phyloP scores from a whole-genome alignment of 1,140 invertebrate genomes.

The Macrocentrus cingulum region DNA sequence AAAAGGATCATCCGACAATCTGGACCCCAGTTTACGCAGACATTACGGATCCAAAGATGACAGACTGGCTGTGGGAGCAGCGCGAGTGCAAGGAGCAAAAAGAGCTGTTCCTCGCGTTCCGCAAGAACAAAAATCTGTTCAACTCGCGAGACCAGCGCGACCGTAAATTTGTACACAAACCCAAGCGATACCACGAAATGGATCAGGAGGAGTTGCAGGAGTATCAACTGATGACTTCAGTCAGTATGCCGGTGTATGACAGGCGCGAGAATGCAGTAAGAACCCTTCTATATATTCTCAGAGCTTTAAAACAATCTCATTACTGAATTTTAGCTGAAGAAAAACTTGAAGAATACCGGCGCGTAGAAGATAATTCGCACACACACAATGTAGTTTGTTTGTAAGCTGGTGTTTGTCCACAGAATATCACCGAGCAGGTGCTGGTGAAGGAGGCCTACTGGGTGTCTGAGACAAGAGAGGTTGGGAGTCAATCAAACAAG shows the following conservation, averaged over 20 bases:
- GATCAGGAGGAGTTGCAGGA: conserved; percentile 32
- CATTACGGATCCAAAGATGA: conserved; percentile 83
- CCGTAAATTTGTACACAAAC: conserved; percentile 57
- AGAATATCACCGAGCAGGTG: conserved; percentile 92
- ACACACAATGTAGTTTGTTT: conserved; percentile 36
- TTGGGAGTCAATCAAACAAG: conserved; percentile 59
- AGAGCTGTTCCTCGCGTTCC: conserved; percentile 67
- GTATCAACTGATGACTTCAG: conserved; percentile 77
- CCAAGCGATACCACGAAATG: conserved; percentile 38
- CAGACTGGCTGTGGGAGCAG: conserved; percentile 85
- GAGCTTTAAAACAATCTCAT: too few relatives aligned
- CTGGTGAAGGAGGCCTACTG: conserved; percentile 91
- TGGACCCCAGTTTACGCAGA: conserved; percentile 95
- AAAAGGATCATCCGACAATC: conserved; percentile 75
- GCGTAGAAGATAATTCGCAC: background rate
- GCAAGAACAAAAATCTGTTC: conserved; percentile 61
- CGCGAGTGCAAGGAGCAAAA: conserved; percentile 77
- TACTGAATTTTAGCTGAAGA: too few relatives aligned
- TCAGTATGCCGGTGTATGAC: conserved; percentile 90
- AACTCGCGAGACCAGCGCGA: conserved; percentile 61
- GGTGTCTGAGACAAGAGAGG: conserved; percentile 88
- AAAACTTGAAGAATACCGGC: too few relatives aligned
- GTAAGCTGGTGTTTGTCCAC: conserved; percentile 62
- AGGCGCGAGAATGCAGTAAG: conserved; percentile 75
- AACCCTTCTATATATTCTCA: too few relatives aligned